phyloP scores from a whole-genome alignment of 2,113 vertebrate species.

The Rhinogobius similis region DNA sequence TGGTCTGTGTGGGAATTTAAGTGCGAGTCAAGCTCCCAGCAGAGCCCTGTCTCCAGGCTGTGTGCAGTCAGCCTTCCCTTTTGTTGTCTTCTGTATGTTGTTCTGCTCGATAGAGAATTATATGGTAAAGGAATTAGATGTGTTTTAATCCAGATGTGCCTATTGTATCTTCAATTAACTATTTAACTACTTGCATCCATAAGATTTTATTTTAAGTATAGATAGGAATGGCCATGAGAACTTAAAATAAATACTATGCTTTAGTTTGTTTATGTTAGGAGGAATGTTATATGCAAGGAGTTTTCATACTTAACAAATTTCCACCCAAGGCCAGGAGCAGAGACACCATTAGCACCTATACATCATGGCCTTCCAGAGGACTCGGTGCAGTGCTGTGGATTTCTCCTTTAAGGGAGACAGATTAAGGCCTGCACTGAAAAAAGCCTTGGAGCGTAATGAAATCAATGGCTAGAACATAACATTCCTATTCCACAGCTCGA shows the following conservation, averaged over 20 bases:
- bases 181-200: not conserved
- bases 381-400: slow-evolving; percentile 39
- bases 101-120: not conserved
- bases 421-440: slow-evolving; percentile 63
- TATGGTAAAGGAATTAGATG: not conserved
- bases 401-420: slow-evolving; percentile 61
- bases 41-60: slow-evolving; percentile 27
- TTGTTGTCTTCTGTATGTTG: slow-evolving; percentile 10
- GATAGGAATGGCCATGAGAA: not conserved
- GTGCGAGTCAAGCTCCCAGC: slow-evolving; percentile 44
- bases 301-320: not conserved
- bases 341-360: slow-evolving; percentile 50
- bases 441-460: slow-evolving; percentile 64
- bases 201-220: not conserved
- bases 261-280: not conserved
- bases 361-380: slow-evolving; percentile 52
- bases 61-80: slow-evolving; percentile 38
- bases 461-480: slow-evolving; percentile 67
- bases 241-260: not conserved
- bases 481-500: slow-evolving; percentile 52
- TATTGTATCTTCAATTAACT: not conserved
- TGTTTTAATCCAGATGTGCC: not conserved
- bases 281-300: not conserved
- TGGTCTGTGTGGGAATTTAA: slow-evolving; percentile 30
- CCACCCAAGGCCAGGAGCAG: slow-evolving; percentile 40